These are phyloP conservation scores for Anguilla japonica DNA, from an alignment of 2,113 vertebrate genomes.

Conservation along the genomic window DNA sequence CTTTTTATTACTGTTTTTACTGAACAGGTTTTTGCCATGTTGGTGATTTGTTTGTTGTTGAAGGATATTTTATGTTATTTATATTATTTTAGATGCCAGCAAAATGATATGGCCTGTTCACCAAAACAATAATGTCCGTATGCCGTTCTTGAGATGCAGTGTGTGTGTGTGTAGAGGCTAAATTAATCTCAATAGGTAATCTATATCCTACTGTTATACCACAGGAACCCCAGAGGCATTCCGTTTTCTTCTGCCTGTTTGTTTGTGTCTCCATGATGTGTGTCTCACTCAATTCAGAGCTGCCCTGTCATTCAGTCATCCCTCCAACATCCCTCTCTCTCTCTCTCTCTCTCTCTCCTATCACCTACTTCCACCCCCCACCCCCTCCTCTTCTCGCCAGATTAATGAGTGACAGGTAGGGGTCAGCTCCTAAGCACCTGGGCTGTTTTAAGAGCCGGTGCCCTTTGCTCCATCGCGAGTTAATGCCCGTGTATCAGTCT, in stretches of 20 bases:
- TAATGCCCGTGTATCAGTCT: constrained; percentile 44
- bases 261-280: not conserved
- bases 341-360: not conserved
- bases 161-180: constrained; percentile 7
- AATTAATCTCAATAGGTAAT: constrained; percentile 8
- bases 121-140: not conserved
- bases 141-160: not conserved
- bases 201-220: too few relatives aligned
- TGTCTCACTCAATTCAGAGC: too few relatives aligned
- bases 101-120: not conserved
- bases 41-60: not conserved
- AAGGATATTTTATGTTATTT: not conserved
- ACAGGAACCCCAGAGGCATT: not conserved
- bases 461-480: constrained; percentile 38
- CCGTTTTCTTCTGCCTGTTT: too few relatives aligned
- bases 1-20: not conserved
- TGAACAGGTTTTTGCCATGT: not conserved
- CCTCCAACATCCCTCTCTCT: not conserved
- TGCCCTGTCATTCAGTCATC: not conserved
- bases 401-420: constrained; percentile 46
- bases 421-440: constrained; percentile 27
- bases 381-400: not conserved
- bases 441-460: constrained; percentile 34
- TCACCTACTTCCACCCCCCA: not conserved
- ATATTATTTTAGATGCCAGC: not conserved